These are phyloP conservation scores for Troides aeacus DNA, from an alignment of 2,888 invertebrate genomes.

Conservation along the genomic window DNA sequence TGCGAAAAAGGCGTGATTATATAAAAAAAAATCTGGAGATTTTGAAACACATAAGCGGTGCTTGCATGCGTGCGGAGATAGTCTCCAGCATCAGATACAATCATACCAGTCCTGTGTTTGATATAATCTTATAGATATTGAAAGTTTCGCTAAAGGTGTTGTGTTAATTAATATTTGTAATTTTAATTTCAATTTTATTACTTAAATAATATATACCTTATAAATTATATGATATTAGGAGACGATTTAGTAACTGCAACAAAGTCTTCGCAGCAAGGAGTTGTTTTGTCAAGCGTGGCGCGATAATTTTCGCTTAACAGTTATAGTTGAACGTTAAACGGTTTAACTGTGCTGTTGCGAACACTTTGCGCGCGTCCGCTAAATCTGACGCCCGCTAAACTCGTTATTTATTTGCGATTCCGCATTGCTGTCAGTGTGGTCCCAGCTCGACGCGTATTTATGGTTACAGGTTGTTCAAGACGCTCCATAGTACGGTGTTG, in stretches of 20 bases:
- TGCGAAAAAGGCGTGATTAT: too few species aligned
- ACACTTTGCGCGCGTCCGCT: conserved; percentile 58
- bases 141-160: too few species aligned
- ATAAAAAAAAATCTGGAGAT: too few species aligned
- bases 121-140: too few species aligned
- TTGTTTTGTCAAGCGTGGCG: conserved; percentile 32
- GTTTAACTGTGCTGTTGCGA: conserved; percentile 53
- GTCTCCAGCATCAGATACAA: too few species aligned
- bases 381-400: conserved; percentile 59
- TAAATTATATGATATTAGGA: background rate
- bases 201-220: background rate
- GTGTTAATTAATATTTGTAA: too few species aligned
- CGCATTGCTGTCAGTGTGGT: conserved; percentile 52
- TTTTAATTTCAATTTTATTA: too few species aligned
- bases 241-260: conserved; percentile 5
- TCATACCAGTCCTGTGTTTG: too few species aligned
- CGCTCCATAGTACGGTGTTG: background rate
- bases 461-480: conserved; percentile 5
- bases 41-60: too few species aligned
- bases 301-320: conserved; percentile 55
- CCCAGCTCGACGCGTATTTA: conserved; percentile 37
- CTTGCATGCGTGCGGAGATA: too few species aligned
- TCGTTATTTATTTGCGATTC: conserved; percentile 55
- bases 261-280: conserved; percentile 2
- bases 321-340: conserved; percentile 57